Evolutionary conservation across 2,797 vertebrate species (phyloP).

Genomic region (Scolopax bukidnonensis): DNA sequence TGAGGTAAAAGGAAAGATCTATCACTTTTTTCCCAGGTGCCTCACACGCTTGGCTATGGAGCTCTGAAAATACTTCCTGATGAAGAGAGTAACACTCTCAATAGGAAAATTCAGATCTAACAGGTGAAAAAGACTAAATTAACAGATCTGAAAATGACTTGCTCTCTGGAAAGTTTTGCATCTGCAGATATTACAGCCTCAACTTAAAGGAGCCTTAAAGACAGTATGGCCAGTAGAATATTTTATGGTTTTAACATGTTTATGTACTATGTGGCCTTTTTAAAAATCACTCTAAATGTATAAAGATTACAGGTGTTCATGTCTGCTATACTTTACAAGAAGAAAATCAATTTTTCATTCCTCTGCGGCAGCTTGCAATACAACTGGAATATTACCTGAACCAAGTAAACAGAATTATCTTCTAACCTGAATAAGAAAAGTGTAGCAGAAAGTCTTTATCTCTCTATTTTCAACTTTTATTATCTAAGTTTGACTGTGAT

Average conservation of each 20-base stretch:
- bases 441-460: slow-evolving; percentile 59
- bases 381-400: slow-evolving; percentile 68
- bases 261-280: background rate
- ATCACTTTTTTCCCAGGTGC: background rate
- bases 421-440: slow-evolving; percentile 56
- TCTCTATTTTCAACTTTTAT: slow-evolving; percentile 54
- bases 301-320: slow-evolving; percentile 27
- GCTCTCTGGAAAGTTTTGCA: background rate
- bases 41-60: background rate
- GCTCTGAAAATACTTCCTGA: background rate
- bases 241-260: background rate
- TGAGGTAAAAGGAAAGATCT: background rate
- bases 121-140: background rate
- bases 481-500: slow-evolving; percentile 36
- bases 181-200: background rate
- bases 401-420: slow-evolving; percentile 76
- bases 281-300: slow-evolving; percentile 28
- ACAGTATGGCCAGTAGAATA: background rate
- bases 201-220: background rate
- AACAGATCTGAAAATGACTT: background rate
- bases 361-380: slow-evolving; percentile 43
- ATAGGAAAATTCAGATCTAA: background rate
- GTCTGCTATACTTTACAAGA: slow-evolving; percentile 3
- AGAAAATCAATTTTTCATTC: slow-evolving; percentile 78
- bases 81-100: background rate